Percentiles rank a stretch among this genome's conserved stretches.
Evolutionary conservation across 2,113 vertebrate genomes (phyloP).

Genomic region (Paraplagusia blochii): DNA sequence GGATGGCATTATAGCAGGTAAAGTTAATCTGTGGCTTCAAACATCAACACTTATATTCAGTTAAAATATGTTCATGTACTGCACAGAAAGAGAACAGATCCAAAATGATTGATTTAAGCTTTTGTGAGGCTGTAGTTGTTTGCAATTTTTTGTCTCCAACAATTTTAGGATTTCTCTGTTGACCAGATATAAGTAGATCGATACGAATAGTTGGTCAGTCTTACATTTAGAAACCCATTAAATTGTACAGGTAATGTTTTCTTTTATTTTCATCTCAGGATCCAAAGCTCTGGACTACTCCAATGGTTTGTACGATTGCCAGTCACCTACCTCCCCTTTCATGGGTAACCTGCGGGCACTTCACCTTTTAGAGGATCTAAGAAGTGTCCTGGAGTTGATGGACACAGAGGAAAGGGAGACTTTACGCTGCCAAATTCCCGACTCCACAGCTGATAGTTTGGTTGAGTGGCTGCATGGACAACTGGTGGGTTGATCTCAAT

Average conservation of each 20-base stretch:
- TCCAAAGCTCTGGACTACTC: constrained; percentile 95
- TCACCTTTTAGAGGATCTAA: constrained; percentile 90
- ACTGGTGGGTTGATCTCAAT: constrained; percentile 73
- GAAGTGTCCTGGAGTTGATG: constrained; percentile 89
- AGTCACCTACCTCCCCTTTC: constrained; percentile 94
- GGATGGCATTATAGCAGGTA: constrained; percentile 99
- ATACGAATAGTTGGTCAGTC: not conserved
- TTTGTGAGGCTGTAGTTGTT: too few relatives aligned
- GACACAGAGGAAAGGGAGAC: constrained; percentile 89
- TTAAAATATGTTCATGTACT: too few relatives aligned
- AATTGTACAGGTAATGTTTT: not conserved
- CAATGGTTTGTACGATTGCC: constrained; percentile 94
- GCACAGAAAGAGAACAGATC: too few relatives aligned
- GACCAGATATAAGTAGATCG: constrained; percentile 9
- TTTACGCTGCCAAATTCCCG: constrained; percentile 88
- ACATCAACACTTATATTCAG: not conserved
- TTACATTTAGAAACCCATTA: not conserved
- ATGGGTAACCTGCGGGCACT: constrained; percentile 87
- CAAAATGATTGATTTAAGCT: too few relatives aligned
- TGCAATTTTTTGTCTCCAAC: too few relatives aligned
- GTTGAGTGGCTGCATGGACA: constrained; percentile 90
- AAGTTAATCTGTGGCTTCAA: not conserved
- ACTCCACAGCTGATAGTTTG: constrained; percentile 85
- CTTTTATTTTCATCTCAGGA: constrained; percentile 70
- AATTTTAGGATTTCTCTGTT: too few relatives aligned